Evolutionary conservation across 2,113 vertebrate species (phyloP), one percentile per base, ranked within the genome.

Genomic region (Nothobranchius furzeri): DNA sequence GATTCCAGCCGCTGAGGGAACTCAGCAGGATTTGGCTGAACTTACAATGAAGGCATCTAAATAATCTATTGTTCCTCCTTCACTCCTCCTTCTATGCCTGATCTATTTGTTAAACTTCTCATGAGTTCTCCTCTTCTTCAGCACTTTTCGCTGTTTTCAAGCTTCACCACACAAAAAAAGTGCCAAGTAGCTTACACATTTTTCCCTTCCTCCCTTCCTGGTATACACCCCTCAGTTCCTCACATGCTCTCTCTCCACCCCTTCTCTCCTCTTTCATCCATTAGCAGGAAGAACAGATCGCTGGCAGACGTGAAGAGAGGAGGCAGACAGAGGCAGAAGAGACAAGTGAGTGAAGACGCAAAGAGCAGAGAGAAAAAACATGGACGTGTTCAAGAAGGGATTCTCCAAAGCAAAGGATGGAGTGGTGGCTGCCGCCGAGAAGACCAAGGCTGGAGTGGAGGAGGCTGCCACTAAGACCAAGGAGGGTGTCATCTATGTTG

Each of bases 341-440:
- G 24, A 62, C n/a, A 10, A 57, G 54, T 12, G n/a, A 12, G 4
- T 20, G 30, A 35, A 58, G 1, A 10, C 35, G 52, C 36, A 35
- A 46, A 9, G 35, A 45, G 0, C 15, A 45, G 48, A 54, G n/a
- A 64, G 12, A 9, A 54, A 43, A 0, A 20, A 64, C 76, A 98
- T 99, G 97, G 96, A 99, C 36, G 94, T 92, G 83, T 91, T 99
- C 73, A 99, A 95, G 95, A 99, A 98, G 79, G 96, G 97, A 46
- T 96, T 98, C 88, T 96, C 94, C 79, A 96, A 95, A 5, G 97
- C 96, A 14, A 98, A 95, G 87, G 96, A 95, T 64, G 97, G 97
- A 9, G 95, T 97, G 85, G 95, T 96, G 79, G 95, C 96, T 0
- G 96, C 96, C 0, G 96, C 96, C 30, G 96, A 98, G 73, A 98